Evolutionary conservation across 2,888 invertebrate genomes (phyloP), one percentile per base, ranked within the genome.

Genomic region (Drosophila greeni): DNA sequence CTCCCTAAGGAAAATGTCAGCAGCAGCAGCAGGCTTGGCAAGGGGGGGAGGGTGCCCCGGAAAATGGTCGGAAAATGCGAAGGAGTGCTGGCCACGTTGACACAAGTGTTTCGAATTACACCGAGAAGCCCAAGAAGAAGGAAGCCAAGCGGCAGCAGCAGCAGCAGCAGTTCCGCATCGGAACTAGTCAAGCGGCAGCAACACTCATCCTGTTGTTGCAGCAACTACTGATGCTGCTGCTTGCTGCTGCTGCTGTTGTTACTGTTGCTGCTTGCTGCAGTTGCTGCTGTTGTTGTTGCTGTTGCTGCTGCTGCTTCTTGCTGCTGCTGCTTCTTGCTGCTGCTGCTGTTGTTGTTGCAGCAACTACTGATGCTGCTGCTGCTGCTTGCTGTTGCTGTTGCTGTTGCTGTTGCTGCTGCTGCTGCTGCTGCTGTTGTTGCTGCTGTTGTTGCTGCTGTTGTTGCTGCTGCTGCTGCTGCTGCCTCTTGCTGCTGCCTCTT

Each of bases 71-170:
- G 31, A 1, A 37, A 36, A 23, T 2, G 51, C 52, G 45, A 24
- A 12, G 18, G 29, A 24, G 36, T 57, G 16, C 20, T 61, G 40
- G 45, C 58, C 68, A 76, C 77, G 74, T 73, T 85, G 86, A 74
- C 87, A 85, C 87, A 87, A 87, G 87, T 87, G 87, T 84, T 86
- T 85, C 81, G 75, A 87, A 87, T 87, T 87, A 86, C 85, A 86
- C 76, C 45, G 14, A 69, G 70, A 43, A n/a, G 18, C 23, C 66
- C 23, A 43, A 18, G 74, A 49, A 36, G 37, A 55, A 33, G 74
- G 51, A 42, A 62, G 73, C 70, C 73, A 76, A 33, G 31, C 67
- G 54, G 51, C 73, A 58, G 66, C 57, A 47, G 45, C 45, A 45
- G 51, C 73, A 58, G 66, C 57, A 47, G 45, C 45, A 45, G 24